Percentiles rank a stretch among this genome's conserved stretches.
These are phyloP conservation scores for Brachionus angularis DNA, from an alignment of 1,140 invertebrate species.

Conservation along the genomic window DNA sequence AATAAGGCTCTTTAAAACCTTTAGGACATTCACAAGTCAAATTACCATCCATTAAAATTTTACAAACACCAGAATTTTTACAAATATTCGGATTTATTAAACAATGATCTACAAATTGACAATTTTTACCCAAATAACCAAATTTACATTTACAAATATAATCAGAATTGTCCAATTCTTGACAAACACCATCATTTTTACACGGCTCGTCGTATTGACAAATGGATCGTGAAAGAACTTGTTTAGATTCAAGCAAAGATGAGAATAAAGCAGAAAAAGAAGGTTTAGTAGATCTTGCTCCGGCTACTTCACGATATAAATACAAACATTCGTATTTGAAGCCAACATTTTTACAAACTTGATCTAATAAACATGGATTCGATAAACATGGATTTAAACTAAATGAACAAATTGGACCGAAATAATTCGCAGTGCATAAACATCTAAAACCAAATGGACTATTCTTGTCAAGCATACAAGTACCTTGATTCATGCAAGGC, in stretches of 20 bases:
- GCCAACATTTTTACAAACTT: slow-evolving; percentile 32
- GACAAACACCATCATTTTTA: slow-evolving; percentile 27
- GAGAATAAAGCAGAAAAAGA: slow-evolving; percentile 12
- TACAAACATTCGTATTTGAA: slow-evolving; percentile 8
- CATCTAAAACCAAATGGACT: slow-evolving; percentile 67
- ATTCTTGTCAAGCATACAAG: slow-evolving; percentile 67
- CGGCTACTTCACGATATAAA: no score
- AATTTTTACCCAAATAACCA: slow-evolving; percentile 21
- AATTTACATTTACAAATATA: slow-evolving; percentile 7
- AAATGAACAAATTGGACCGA: slow-evolving; percentile 72
- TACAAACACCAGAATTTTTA: slow-evolving; percentile 29
- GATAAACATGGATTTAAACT: slow-evolving; percentile 45
- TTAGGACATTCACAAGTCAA: neutral
- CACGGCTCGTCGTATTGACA: slow-evolving; percentile 23
- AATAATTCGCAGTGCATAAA: slow-evolving; percentile 81
- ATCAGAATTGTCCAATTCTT: neutral
- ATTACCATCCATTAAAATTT: slow-evolving; percentile 3
- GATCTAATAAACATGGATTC: slow-evolving; percentile 42
- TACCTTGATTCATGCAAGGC: slow-evolving; percentile 89
- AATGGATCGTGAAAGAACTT: neutral
- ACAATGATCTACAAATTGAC: slow-evolving; percentile 28
- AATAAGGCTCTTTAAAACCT: slow-evolving; percentile 27
- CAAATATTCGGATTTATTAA: slow-evolving; percentile 27
- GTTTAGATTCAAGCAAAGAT: neutral
- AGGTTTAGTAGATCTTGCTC: neutral